Percentiles rank a stretch among this genome's conserved stretches.
Conservation (phyloP, 1,140 invertebrate genomes). For the Rhizoglyphus robini region DNA sequence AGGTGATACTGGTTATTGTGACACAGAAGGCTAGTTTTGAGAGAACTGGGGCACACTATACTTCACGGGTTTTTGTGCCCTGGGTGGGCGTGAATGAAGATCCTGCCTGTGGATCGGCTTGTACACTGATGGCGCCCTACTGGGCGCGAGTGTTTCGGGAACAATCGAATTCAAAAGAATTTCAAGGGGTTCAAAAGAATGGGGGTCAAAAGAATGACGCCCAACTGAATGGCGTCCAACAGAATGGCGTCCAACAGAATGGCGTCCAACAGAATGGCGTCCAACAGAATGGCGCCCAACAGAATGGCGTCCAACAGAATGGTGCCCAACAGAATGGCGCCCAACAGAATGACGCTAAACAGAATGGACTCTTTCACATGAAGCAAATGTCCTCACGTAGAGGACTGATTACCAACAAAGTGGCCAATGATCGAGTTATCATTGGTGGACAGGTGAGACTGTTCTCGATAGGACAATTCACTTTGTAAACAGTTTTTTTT, state of each 20-base stretch:
- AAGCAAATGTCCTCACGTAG: not conserved
- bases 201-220: not conserved
- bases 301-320: no score
- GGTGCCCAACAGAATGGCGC: no score
- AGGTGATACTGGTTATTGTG: conserved; percentile 27
- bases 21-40: conserved; percentile 25
- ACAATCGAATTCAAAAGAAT: no score
- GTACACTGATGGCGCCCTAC: conserved; percentile 30
- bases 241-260: no score
- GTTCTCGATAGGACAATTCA: not conserved
- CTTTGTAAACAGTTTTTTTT: no score
- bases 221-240: no score
- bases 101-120: conserved; percentile 42
- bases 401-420: not conserved
- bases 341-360: no score
- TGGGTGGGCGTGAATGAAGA: conserved; percentile 46
- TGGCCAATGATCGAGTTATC: not conserved
- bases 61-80: conserved; percentile 45
- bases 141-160: no score
- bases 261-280: no score
- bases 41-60: conserved; percentile 34
- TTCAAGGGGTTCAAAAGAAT: no score
- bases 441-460: not conserved
- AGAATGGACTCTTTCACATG: not conserved
- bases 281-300: no score